Conservation (phyloP, 37 sponge, comb jelly and placozoan genomes). For the Ephydatia muelleri region DNA sequence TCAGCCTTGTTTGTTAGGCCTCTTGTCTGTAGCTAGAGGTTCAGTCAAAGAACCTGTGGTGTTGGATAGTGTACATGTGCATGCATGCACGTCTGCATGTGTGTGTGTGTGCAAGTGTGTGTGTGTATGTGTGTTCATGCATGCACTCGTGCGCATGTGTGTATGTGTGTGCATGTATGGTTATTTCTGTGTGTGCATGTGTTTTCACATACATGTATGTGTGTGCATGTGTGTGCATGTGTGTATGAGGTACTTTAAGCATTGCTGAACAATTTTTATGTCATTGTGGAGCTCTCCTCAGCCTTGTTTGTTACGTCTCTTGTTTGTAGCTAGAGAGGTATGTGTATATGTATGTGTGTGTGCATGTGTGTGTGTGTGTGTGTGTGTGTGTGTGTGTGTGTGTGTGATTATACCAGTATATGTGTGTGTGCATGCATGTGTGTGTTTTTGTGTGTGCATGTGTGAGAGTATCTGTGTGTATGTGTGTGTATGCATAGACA, state of each 20-base stretch:
- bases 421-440: too few relatives aligned
- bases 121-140: constrained; percentile 7
- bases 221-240: constrained; percentile 3
- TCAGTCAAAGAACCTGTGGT: constrained; percentile 12
- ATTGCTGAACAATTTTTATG: too few relatives aligned
- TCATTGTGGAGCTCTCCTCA: too few relatives aligned
- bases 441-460: too few relatives aligned
- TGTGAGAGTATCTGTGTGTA: too few relatives aligned
- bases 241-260: too few relatives aligned
- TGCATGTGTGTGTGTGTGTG: constrained; percentile 5
- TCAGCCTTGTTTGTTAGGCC: too few relatives aligned
- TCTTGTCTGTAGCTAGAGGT: constrained; percentile 7
- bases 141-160: constrained; percentile 9
- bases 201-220: background rate
- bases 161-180: background rate
- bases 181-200: background rate
- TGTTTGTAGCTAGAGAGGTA: too few relatives aligned
- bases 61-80: background rate
- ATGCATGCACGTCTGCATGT: background rate
- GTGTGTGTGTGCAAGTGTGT: constrained; percentile 3
- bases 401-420: too few relatives aligned
- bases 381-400: background rate
- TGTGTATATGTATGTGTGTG: background rate
- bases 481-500: too few relatives aligned
- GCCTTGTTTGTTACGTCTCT: too few relatives aligned